phyloP scores from a whole-genome alignment of 2,113 vertebrate species.

The Chaetura pelagica region DNA sequence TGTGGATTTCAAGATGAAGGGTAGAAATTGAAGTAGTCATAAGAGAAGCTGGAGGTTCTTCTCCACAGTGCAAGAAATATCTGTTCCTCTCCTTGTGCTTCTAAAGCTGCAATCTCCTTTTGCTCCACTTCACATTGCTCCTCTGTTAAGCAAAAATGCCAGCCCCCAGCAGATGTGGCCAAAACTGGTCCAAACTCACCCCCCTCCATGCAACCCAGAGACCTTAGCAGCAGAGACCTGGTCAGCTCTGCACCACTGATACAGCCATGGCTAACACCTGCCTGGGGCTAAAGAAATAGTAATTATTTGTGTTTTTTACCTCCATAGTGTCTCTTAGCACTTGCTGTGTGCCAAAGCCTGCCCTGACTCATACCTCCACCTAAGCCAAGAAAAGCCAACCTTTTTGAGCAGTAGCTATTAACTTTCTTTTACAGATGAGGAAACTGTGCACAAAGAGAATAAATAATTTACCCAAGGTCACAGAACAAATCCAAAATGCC shows the following conservation, averaged over 20 bases:
- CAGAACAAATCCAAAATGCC: not conserved
- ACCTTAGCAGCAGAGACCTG: not conserved
- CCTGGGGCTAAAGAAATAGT: not conserved
- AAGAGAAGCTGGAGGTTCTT: not conserved
- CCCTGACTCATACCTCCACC: not conserved
- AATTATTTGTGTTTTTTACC: not conserved
- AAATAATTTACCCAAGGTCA: slow-evolving; percentile 37
- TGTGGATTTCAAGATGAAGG: not conserved
- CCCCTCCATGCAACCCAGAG: too few species aligned
- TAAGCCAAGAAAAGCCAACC: slow-evolving; percentile 1
- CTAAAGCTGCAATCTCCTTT: not conserved
- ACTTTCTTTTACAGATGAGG: not conserved
- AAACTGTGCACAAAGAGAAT: slow-evolving; percentile 1
- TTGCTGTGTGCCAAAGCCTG: not conserved
- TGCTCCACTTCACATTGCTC: not conserved
- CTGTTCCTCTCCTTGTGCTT: not conserved
- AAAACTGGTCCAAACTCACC: not conserved
- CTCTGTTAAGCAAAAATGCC: not conserved
- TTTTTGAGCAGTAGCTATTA: not conserved
- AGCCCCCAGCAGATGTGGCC: not conserved
- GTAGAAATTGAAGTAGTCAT: not conserved
- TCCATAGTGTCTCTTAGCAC: not conserved
- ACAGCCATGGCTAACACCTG: not conserved
- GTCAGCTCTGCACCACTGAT: not conserved
- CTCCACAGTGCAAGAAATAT: not conserved